phyloP scores from a whole-genome alignment of 2,888 invertebrate genomes.

The Limnephilus rhombicus region DNA sequence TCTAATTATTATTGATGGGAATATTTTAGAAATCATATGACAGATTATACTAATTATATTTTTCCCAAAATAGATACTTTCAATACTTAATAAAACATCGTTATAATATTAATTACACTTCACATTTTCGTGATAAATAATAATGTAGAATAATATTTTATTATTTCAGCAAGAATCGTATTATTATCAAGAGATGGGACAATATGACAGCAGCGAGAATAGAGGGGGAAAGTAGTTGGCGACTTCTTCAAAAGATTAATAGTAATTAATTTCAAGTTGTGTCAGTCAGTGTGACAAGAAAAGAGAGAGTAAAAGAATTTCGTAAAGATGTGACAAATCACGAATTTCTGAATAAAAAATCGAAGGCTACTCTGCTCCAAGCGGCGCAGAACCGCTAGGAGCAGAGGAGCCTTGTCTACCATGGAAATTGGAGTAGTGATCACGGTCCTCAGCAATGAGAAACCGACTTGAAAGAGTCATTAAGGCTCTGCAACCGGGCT shows the following conservation, averaged over 20 bases:
- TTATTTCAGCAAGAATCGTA: not conserved
- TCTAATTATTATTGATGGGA: no score
- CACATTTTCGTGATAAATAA: not conserved
- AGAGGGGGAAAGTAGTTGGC: not conserved
- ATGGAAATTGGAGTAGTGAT: no score
- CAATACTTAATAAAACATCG: no score
- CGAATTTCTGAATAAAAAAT: not conserved
- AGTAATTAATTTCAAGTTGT: slow-evolving; percentile 40
- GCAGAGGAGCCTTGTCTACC: no score
- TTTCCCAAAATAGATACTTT: no score
- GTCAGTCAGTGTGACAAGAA: slow-evolving; percentile 31
- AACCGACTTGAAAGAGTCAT: no score
- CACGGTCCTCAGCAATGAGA: no score
- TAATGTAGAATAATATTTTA: not conserved
- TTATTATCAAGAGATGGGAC: not conserved
- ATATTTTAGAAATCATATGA: no score
- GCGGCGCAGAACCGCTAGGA: no score
- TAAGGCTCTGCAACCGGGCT: no score
- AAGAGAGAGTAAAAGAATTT: not conserved
- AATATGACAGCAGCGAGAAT: not conserved
- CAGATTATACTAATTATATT: no score
- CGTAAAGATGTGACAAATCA: not conserved
- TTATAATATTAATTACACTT: not conserved
- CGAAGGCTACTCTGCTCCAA: no score
- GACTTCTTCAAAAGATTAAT: slow-evolving; percentile 30